Base-by-base conservation (phyloP, 2,797 vertebrate species). In the Numenius phaeopus region DNA sequence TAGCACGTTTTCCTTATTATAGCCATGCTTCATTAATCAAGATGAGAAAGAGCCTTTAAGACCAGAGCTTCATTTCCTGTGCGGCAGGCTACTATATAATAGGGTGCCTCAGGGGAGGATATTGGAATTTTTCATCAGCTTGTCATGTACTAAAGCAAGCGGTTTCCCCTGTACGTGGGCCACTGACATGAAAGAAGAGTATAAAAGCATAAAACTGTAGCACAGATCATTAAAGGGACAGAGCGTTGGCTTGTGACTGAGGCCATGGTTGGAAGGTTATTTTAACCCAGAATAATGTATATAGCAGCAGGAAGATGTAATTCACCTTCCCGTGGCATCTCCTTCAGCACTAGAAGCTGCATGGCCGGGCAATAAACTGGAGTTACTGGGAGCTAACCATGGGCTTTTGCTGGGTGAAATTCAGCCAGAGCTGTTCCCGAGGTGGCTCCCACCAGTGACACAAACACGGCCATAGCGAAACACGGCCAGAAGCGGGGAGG, bases 301-400 rank as follows among this genome's bases (percentile, higher is more conserved):
- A 2, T 6, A 23, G 54, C 69, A 76, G 65, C 47, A 54, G 65
- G 32, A 37, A 24, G 62, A 62, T 19, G 44, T 3, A 37, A 6
- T 54, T 59, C 22, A 11, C 23, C 11, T 54, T 39, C 34, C 40
- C 14, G 10, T 3, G 37, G 44, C 10, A 20, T 9, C 34, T 82
- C 39, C 30, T 52, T 29, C 79, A 64, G 75, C 64, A 7, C 2
- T 5, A n/a, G 29, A 15, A 4, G 42, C 20, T 14, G 8, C 7
- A 12, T 7, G 15, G 81, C 22, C n/a, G 13, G 54, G 26, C 30
- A 32, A 7, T 7, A 6, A 29, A 20, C 30, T 61, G 59, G 10
- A 14, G 52, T 39, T 34, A 9, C n/a, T 1, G 30, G 15, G 29
- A 46, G 27, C n/a, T 12, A 23, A 65, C 10, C 5, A 1, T 1